Base-by-base conservation (phyloP, 2,888 invertebrate genomes). In the Polydrusus tereticollis region DNA sequence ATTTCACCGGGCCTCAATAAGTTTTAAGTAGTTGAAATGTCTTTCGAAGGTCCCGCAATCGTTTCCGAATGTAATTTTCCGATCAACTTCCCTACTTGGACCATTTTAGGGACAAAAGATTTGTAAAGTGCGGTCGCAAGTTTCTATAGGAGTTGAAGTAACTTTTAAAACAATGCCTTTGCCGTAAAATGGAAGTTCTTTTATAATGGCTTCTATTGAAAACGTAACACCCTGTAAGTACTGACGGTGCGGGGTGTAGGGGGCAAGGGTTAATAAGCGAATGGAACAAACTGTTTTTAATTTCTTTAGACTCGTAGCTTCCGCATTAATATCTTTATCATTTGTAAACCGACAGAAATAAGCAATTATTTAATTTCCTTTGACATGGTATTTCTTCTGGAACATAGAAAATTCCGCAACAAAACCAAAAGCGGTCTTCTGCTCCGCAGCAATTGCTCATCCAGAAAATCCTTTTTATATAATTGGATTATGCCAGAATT, bases 401-500 rank as follows among this genome's bases (percentile, higher is more conserved):
- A 38, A 57, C 18, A 1, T n/a, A 23, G 50, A 50, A 23, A 50
- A 50, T 50, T 20, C 36, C 12, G 10, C 50, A 50, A 50, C 23
- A 50, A 50, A 50, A 50, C 50, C 50, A 14, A 23, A 50, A 50
- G 18, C 21, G 23, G 4, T 45, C 41, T 64, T n/a, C 16, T 57
- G 18, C 21, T 36, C 55, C 38, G 57, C 50, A n/a, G 57, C 65
- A 57, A 66, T 66, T 66, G 57, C 57, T 67, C 59, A 69, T 60
- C 62, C 52, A 55, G 62, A 41, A 69, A 69, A 62, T 69, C 63
- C 69, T 69, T 69, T 69, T 69, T 55, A 62, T 69, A 60, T 69
- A 69, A 69, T 69, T 69, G 63, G 60, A 69, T 69, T 69, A 69
- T 62, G 69, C 41, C 57, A 43, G 52, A 55, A 60, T 69, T 63